phyloP scores from a whole-genome alignment of 35 echinoderm and acorn worm genomes.

The Eucidaris tribuloides region DNA sequence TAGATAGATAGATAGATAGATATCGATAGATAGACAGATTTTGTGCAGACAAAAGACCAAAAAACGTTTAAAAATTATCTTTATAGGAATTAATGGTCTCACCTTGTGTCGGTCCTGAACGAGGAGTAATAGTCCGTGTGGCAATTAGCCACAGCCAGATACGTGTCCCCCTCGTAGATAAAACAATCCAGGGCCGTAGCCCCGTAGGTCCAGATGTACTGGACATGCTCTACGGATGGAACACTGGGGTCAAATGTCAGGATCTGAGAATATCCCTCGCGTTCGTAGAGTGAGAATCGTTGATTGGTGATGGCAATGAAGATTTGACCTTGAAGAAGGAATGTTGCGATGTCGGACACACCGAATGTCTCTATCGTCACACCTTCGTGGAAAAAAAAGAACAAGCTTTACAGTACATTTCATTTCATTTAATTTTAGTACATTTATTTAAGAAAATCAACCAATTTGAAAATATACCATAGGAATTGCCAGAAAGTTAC shows the following conservation, averaged over 20 bases:
- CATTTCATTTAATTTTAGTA: background rate
- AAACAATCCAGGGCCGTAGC: background rate
- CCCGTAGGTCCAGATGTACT: background rate
- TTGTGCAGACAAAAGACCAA: too few relatives aligned
- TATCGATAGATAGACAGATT: too few relatives aligned
- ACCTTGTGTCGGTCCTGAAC: background rate
- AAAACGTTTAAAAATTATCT: too few relatives aligned
- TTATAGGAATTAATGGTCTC: too few relatives aligned
- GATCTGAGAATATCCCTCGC: background rate
- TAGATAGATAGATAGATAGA: too few relatives aligned
- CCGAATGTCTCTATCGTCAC: background rate
- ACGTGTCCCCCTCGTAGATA: slow-evolving; percentile 4
- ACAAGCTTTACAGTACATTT: background rate
- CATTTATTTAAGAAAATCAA: background rate
- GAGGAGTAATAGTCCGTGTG: background rate
- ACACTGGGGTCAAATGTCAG: slow-evolving; percentile 6
- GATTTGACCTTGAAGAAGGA: background rate
- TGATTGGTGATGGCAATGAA: background rate
- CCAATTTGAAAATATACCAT: background rate
- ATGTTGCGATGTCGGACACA: background rate
- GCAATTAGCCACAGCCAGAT: background rate
- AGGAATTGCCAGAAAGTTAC: too few relatives aligned
- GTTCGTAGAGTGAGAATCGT: background rate
- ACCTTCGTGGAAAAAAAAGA: background rate
- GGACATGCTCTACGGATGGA: background rate